phyloP scores from a whole-genome alignment of 2,113 vertebrate species.

The Lasiurus borealis region DNA sequence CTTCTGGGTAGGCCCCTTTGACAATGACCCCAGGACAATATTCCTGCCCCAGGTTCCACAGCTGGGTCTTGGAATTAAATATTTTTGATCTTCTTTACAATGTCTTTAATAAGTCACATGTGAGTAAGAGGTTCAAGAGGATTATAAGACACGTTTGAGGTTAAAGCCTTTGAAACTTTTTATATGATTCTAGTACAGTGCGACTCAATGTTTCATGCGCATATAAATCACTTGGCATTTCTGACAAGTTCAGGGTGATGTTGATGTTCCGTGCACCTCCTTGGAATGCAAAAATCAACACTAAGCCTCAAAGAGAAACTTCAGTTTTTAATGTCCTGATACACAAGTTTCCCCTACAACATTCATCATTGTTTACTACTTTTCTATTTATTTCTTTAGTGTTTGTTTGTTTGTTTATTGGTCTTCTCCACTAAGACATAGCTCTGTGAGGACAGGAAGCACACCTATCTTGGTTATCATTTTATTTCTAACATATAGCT shows the following conservation, averaged over 20 bases:
- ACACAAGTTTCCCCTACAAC: not conserved
- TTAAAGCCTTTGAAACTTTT: not conserved
- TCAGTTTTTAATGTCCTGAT: not conserved
- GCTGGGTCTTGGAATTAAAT: not conserved
- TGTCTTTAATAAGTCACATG: not conserved
- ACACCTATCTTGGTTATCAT: not conserved
- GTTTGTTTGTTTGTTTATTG: too few relatives aligned
- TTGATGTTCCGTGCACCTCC: not conserved
- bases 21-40: not conserved
- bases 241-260: not conserved
- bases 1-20: not conserved
- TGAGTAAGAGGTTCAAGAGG: not conserved
- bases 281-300: not conserved
- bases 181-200: not conserved
- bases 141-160: not conserved
- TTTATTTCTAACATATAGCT: not conserved
- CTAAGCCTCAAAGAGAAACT: not conserved
- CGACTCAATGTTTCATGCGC: not conserved
- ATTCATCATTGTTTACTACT: not conserved
- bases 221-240: not conserved
- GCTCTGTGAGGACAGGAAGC: not conserved
- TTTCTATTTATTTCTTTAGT: not conserved
- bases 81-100: not conserved
- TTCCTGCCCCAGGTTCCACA: not conserved
- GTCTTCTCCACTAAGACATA: not conserved